Percentiles rank a stretch among this genome's conserved stretches.
Conservation (phyloP, 2,113 vertebrate genomes). For the Actinemys pallida region DNA sequence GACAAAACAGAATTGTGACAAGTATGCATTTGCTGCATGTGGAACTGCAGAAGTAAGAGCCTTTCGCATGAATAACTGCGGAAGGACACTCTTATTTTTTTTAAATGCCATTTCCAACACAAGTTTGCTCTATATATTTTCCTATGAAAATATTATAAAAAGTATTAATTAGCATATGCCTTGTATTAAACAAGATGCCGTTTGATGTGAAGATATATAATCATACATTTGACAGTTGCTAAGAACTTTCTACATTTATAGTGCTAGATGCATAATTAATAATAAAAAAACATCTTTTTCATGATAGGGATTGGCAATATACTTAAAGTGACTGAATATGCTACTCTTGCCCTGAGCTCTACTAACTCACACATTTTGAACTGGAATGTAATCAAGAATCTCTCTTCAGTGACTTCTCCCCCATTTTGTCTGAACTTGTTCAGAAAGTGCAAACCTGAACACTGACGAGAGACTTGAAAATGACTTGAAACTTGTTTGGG, state of each 20-base stretch:
- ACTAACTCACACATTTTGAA: not conserved
- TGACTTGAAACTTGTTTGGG: not conserved
- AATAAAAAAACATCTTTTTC: not conserved
- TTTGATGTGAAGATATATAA: not conserved
- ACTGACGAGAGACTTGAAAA: not conserved
- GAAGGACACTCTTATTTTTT: not conserved
- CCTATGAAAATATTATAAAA: not conserved
- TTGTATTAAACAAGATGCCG: not conserved
- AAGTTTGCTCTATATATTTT: not conserved
- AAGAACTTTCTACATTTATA: not conserved
- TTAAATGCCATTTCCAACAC: not conserved
- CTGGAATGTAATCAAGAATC: not conserved
- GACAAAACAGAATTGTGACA: not conserved
- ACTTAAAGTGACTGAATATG: not conserved
- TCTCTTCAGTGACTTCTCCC: not conserved
- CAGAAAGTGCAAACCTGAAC: not conserved
- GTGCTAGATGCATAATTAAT: not conserved
- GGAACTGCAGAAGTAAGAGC: not conserved
- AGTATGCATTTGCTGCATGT: not conserved
- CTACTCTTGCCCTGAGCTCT: not conserved
- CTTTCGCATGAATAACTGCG: not conserved
- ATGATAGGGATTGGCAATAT: not conserved
- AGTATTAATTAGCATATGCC: not conserved
- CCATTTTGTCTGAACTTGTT: not conserved
- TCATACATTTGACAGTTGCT: not conserved